These are phyloP conservation scores for Paguma larvata DNA, from an alignment of 2,797 vertebrate genomes.

Conservation along the genomic window DNA sequence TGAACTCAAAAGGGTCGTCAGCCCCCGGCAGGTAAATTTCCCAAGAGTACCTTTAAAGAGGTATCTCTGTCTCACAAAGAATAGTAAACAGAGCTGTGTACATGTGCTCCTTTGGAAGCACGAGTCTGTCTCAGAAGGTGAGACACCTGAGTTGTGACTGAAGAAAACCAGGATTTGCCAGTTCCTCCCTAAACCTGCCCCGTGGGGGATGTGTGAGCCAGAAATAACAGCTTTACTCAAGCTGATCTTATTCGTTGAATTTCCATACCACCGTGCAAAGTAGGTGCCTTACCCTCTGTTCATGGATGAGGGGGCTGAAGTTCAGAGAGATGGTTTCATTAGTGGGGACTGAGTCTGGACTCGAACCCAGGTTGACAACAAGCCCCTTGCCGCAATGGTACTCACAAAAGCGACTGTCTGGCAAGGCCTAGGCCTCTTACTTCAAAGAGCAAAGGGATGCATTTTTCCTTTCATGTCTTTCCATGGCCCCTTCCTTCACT, in stretches of 20 bases:
- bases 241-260: neutral
- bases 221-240: neutral
- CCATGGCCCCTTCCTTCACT: conserved; percentile 82
- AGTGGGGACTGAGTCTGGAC: neutral
- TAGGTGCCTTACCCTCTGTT: neutral
- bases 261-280: neutral
- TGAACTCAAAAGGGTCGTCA: neutral
- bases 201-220: conserved; percentile 6
- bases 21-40: neutral
- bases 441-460: conserved; percentile 83
- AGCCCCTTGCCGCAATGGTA: neutral
- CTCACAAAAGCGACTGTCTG: neutral
- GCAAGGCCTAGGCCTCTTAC: conserved; percentile 58
- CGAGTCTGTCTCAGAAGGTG: neutral
- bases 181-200: neutral
- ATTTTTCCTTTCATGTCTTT: conserved; percentile 86
- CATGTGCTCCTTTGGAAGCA: neutral
- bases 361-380: neutral
- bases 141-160: neutral
- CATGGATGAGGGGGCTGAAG: neutral
- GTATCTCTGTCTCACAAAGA: neutral
- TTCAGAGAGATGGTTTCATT: neutral
- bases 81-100: neutral
- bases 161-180: conserved; percentile 37
- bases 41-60: neutral